Percentiles rank a stretch among this genome's conserved stretches.
phyloP scores from a whole-genome alignment of 2,888 invertebrate species.

The Gasteruption jaculator region DNA sequence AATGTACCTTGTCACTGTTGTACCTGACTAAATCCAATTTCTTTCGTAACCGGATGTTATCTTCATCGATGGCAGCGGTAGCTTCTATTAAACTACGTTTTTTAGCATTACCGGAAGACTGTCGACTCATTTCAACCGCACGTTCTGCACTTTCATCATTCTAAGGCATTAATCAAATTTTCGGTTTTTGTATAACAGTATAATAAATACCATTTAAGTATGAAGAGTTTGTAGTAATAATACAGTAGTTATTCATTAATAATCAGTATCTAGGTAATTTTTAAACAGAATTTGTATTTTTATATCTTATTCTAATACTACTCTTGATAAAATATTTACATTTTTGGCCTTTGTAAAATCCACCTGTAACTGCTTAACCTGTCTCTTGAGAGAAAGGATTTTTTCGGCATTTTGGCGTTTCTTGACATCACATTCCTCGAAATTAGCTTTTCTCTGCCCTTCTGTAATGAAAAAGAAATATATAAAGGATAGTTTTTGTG shows the following conservation, averaged over 20 bases:
- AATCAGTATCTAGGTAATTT: too few relatives aligned
- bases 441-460: constrained; percentile 80
- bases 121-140: constrained; percentile 28
- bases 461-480: constrained; percentile 54
- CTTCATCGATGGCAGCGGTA: constrained; percentile 36
- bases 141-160: constrained; percentile 40
- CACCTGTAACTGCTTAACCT: constrained; percentile 62
- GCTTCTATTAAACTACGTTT: constrained; percentile 38
- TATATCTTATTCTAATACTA: neutral
- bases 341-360: constrained; percentile 59
- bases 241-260: too few relatives aligned
- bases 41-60: constrained; percentile 53
- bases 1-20: constrained; percentile 58
- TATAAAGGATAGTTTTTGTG: constrained; percentile 6
- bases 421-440: constrained; percentile 75
- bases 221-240: too few relatives aligned
- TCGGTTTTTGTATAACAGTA: too few relatives aligned
- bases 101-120: constrained; percentile 34
- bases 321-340: too few relatives aligned
- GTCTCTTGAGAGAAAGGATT: constrained; percentile 68
- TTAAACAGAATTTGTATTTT: too few relatives aligned
- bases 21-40: constrained; percentile 70
- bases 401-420: constrained; percentile 68
- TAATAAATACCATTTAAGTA: too few relatives aligned
- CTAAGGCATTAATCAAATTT: too few relatives aligned